These are phyloP conservation scores for Xenotilapia leptura DNA, from an alignment of 2,113 vertebrate species.

Conservation along the genomic window DNA sequence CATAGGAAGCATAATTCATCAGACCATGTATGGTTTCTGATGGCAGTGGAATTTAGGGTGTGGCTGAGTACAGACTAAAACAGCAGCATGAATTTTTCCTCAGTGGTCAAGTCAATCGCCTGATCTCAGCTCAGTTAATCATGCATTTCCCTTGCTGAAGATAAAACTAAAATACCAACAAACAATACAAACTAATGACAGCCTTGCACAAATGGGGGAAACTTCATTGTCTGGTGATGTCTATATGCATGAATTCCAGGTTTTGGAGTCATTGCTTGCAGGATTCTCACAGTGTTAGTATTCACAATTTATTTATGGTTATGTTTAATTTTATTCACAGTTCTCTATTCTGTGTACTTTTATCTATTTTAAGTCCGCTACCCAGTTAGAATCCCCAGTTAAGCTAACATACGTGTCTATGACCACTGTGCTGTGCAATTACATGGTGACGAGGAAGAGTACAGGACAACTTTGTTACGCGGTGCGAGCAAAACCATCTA, in stretches of 20 bases:
- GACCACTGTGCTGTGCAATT: not conserved
- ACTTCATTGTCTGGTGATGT: not conserved
- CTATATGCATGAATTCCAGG: not conserved
- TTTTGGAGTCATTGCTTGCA: not conserved
- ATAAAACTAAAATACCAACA: not conserved
- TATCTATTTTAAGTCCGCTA: not conserved
- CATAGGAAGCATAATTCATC: not conserved
- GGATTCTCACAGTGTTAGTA: not conserved
- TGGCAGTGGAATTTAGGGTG: not conserved
- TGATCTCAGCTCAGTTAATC: not conserved
- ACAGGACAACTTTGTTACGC: not conserved
- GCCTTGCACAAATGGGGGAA: not conserved
- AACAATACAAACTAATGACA: not conserved
- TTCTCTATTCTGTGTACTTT: not conserved
- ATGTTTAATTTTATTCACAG: not conserved
- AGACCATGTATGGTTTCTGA: not conserved
- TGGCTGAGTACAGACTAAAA: not conserved
- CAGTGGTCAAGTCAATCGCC: not conserved
- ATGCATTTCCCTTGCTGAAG: not conserved
- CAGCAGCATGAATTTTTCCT: not conserved
- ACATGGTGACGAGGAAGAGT: not conserved
- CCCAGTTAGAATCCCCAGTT: not conserved
- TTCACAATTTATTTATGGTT: not conserved
- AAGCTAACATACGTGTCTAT: not conserved
- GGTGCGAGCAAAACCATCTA: not conserved